Conservation (phyloP, 2,888 invertebrate species). For the Nymphalis c-album region DNA sequence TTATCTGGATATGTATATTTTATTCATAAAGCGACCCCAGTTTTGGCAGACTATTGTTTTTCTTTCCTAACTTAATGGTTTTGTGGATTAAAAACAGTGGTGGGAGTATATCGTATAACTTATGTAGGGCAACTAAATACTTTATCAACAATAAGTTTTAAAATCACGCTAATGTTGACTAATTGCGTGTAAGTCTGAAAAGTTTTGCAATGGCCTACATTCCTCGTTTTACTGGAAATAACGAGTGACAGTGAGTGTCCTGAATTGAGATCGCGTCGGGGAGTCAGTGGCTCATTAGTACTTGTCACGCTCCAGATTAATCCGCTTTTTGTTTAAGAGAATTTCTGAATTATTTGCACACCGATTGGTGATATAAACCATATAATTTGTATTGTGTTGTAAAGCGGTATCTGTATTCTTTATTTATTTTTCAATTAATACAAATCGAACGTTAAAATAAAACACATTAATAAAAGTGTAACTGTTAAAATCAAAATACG, state of each 20-base stretch:
- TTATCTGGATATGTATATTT: too few species aligned
- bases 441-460: neutral
- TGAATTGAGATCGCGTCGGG: constrained; percentile 47
- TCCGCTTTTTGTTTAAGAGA: constrained; percentile 46
- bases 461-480: too few species aligned
- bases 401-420: neutral
- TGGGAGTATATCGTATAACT: neutral
- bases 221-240: constrained; percentile 51
- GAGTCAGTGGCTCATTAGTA: constrained; percentile 56
- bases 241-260: constrained; percentile 46
- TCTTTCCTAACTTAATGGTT: too few species aligned
- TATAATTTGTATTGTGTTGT: neutral
- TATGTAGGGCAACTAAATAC: neutral
- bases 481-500: too few species aligned
- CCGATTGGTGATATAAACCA: neutral
- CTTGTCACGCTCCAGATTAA: constrained; percentile 61
- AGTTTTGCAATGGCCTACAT: constrained; percentile 52
- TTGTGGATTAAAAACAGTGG: neutral
- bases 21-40: too few species aligned
- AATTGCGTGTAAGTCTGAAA: constrained; percentile 29
- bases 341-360: constrained; percentile 30
- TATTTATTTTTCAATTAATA: neutral
- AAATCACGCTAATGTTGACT: constrained; percentile 20
- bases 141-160: constrained; percentile 7
- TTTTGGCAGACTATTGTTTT: too few species aligned